Base-by-base conservation (phyloP, 1,140 invertebrate genomes). In the Lepidurus arcticus region DNA sequence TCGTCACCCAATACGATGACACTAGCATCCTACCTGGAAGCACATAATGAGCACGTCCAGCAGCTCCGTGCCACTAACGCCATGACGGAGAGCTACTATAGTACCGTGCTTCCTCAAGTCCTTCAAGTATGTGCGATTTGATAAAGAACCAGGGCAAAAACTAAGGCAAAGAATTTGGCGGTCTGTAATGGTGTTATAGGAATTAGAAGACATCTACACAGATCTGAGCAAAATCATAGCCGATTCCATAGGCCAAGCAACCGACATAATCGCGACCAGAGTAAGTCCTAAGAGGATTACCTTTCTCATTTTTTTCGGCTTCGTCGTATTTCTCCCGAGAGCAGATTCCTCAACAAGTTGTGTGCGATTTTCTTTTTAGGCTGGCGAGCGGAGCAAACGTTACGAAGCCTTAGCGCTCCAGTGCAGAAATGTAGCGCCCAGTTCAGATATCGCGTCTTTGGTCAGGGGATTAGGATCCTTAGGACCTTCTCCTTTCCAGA, bases 11-110 rank as follows among this genome's bases (percentile, higher is more conserved):
- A 88, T 84, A 83, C 90, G 87, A 79, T 90, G 76, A 89, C 89
- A 73, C 85, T 94, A 78, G 91, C 91, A 44, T 88, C 89, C 53
- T 96, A 97, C 85, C 91, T 94, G 82, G 94, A 96, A 84, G 90
- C 93, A 13, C 96, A 98, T 87, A 98, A 98, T 86, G 91, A 91
- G 73, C 98, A 98, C 86, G 91, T 97, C 21, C 93, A 96, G 80
- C 95, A 97, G 83, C 85, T 98, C 80, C 91, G 94, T 80, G 93
- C 94, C 45, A 95, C 95, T 76, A 98, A 98, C 84, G 93, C 93
- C 16, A 95, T 97, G 83, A 85, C 90, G 42, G 90, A 91, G 74
- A 87, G 89, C 79, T 92, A 92, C 83, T 88, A 92, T 82, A 88
- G 88, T 79, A 88, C 91, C 77, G 92, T 92, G 7, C 84, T 94